Evolutionary conservation across 1,140 invertebrate species (phyloP).

Genomic region (Diorhabda carinulata): DNA sequence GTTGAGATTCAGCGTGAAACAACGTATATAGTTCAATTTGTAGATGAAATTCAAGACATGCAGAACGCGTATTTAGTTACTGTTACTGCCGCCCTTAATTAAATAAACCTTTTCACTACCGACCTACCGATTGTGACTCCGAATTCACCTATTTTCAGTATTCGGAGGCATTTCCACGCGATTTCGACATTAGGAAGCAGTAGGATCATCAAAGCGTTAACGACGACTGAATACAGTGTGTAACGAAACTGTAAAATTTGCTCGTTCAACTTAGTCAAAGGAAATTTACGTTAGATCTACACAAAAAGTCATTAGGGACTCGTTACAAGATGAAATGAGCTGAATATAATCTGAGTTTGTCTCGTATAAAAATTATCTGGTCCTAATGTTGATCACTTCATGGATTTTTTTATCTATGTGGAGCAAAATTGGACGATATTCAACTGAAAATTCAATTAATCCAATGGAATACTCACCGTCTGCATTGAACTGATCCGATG

Average conservation of each 20-base stretch:
- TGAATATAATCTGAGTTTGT: no score
- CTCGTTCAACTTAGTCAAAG: no score
- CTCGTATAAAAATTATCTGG: no score
- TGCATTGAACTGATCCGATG: background rate
- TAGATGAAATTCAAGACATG: slow-evolving; percentile 27
- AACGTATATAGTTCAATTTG: slow-evolving; percentile 10
- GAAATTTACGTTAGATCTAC: no score
- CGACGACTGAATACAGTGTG: background rate
- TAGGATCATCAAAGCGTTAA: background rate
- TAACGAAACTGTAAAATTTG: no score
- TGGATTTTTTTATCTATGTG: no score
- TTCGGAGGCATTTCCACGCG: slow-evolving; percentile 13
- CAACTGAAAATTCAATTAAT: no score
- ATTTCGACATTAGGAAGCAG: background rate
- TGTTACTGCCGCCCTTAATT: slow-evolving; percentile 40
- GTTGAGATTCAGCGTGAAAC: background rate
- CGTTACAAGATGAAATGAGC: no score
- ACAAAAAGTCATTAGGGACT: no score
- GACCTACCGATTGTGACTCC: slow-evolving; percentile 19
- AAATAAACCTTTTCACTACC: slow-evolving; percentile 33
- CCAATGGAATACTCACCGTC: background rate
- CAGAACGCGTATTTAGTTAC: slow-evolving; percentile 34
- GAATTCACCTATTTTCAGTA: slow-evolving; percentile 32
- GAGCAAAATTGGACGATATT: no score
- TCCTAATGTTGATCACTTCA: no score